A percentile compares a stretch with the other conserved stretches of the same genome.
Evolutionary conservation across 2,113 vertebrate genomes (phyloP).

Genomic region (Chrysemys picta): DNA sequence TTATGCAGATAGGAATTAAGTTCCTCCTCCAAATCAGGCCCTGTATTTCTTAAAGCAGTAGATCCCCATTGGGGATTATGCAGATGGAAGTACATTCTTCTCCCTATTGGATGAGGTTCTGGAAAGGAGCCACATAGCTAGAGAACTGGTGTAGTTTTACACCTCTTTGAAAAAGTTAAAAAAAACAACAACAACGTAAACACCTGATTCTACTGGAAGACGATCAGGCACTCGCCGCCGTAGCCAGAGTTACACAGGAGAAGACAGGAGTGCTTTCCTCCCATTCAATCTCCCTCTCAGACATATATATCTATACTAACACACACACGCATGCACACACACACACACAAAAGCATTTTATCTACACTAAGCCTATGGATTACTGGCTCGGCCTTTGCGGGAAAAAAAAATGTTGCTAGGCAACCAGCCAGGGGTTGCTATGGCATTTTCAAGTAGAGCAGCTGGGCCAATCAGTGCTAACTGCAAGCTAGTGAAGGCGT

Average conservation of each 20-base stretch:
- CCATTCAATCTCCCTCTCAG: slow-evolving; percentile 70
- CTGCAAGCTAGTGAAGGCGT: slow-evolving; percentile 87
- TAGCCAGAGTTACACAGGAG: not conserved
- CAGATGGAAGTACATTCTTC: not conserved
- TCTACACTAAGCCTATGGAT: slow-evolving; percentile 84
- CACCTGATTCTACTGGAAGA: not conserved
- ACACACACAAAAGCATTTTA: slow-evolving; percentile 67
- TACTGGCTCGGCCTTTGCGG: slow-evolving; percentile 86
- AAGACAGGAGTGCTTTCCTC: slow-evolving; percentile 6
- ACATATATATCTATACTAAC: slow-evolving; percentile 13
- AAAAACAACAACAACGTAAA: not conserved
- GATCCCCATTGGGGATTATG: rapidly evolving
- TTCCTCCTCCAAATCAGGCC: slow-evolving; percentile 16
- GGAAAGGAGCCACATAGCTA: not conserved
- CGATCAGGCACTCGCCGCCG: not conserved
- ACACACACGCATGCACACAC: slow-evolving; percentile 2
- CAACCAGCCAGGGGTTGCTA: slow-evolving; percentile 97
- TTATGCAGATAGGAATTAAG: slow-evolving; percentile 46
- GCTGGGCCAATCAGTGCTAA: slow-evolving; percentile 95
- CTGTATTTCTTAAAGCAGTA: slow-evolving; percentile 40
- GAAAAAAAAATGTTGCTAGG: slow-evolving; percentile 89
- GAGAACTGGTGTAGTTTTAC: not conserved
- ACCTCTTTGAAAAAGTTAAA: not conserved
- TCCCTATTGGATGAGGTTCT: not conserved
- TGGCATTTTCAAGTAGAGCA: slow-evolving; percentile 94